These are phyloP conservation scores for Psephotus haematonotus DNA, from an alignment of 2,113 vertebrate genomes.

Conservation along the genomic window DNA sequence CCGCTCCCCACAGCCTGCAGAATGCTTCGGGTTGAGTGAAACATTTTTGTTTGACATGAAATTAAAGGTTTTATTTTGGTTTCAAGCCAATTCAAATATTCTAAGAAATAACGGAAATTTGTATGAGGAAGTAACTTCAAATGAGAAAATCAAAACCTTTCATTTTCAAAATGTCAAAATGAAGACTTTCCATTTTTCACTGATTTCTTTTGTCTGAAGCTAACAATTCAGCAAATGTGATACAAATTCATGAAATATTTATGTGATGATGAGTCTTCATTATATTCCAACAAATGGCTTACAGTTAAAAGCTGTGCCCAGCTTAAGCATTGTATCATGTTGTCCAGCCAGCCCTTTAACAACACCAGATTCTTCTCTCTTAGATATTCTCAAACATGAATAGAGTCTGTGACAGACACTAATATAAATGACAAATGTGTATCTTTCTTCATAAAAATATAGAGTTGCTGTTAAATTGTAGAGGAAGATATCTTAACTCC, in stretches of 20 bases:
- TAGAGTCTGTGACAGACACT: neutral
- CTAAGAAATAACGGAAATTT: constrained; percentile 39
- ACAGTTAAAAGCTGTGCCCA: neutral
- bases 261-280: constrained; percentile 55
- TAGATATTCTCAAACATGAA: neutral
- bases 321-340: constrained; percentile 8
- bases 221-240: constrained; percentile 59
- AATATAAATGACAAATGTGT: constrained; percentile 44
- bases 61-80: constrained; percentile 42
- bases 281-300: constrained; percentile 33
- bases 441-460: constrained; percentile 31
- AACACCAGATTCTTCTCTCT: neutral
- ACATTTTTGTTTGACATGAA: constrained; percentile 15
- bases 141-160: constrained; percentile 61
- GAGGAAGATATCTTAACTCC: neutral
- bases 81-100: constrained; percentile 47
- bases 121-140: constrained; percentile 43
- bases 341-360: neutral
- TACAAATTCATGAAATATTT: constrained; percentile 61
- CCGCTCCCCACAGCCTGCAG: neutral
- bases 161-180: constrained; percentile 62
- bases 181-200: constrained; percentile 50
- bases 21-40: neutral
- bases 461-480: constrained; percentile 24
- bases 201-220: constrained; percentile 67